phyloP scores from a whole-genome alignment of 1,140 invertebrate genomes.

The Apis cerana region DNA sequence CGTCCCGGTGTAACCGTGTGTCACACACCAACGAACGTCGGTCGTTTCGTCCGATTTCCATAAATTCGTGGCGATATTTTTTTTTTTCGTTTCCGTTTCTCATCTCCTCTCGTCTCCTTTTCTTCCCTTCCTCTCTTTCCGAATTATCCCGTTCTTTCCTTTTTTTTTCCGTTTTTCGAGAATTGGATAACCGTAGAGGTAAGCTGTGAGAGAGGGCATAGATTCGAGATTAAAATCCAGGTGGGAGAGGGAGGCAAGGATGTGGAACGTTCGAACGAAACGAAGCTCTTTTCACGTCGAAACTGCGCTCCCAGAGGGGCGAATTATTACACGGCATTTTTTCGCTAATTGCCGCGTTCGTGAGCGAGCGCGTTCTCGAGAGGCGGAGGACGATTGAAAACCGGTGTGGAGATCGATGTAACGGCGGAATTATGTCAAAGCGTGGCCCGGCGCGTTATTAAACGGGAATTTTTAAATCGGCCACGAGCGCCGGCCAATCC shows the following conservation, averaged over 20 bases:
- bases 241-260: not conserved
- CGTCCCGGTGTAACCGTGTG: slow-evolving; percentile 27
- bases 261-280: slow-evolving; percentile 14
- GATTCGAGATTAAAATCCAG: slow-evolving; percentile 40
- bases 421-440: slow-evolving; percentile 46
- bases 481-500: slow-evolving; percentile 1
- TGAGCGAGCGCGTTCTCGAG: slow-evolving; percentile 10
- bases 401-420: slow-evolving; percentile 25
- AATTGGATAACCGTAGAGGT: not conserved
- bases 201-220: not conserved
- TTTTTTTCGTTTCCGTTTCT: not conserved
- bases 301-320: not conserved
- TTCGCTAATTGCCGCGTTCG: slow-evolving; percentile 35
- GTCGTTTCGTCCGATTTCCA: slow-evolving; percentile 17
- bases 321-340: slow-evolving; percentile 38
- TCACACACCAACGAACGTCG: not conserved
- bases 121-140: not conserved
- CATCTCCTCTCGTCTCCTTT: not conserved
- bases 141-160: not conserved
- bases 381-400: slow-evolving; percentile 20
- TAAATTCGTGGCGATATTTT: slow-evolving; percentile 11
- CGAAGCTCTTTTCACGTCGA: not conserved
- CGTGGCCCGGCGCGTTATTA: slow-evolving; percentile 29
- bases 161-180: not conserved
- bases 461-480: slow-evolving; percentile 12